phyloP scores from a whole-genome alignment of 2,797 vertebrate genomes.

The Peromyscus eremicus region DNA sequence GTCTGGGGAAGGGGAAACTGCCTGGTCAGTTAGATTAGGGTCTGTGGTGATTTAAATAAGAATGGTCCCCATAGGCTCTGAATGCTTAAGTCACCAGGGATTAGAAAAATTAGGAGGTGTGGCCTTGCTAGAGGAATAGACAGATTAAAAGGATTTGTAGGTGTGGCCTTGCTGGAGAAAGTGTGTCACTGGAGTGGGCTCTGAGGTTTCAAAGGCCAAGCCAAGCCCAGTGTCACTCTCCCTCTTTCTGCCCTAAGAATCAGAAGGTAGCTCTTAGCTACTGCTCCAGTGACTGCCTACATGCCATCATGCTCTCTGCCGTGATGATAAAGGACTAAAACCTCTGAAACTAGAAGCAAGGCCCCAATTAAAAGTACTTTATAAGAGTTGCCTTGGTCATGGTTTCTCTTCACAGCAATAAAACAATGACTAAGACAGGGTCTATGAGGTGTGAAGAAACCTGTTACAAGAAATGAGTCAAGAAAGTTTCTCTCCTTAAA shows the following conservation, averaged over 20 bases:
- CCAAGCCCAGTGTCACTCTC: not conserved
- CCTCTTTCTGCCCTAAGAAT: not conserved
- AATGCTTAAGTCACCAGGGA: not conserved
- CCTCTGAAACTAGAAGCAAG: not conserved
- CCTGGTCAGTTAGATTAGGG: not conserved
- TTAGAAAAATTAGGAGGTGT: not conserved
- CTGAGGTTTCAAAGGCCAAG: not conserved
- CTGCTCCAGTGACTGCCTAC: not conserved
- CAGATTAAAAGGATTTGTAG: not conserved
- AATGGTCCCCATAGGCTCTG: not conserved
- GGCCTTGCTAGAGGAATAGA: not conserved
- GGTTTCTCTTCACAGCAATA: not conserved
- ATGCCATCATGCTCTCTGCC: not conserved
- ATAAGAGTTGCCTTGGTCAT: not conserved
- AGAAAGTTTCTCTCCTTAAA: conserved; percentile 31
- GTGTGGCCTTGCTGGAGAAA: not conserved
- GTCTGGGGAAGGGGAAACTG: not conserved
- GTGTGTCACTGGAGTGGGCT: not conserved
- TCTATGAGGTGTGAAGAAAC: conserved; percentile 1
- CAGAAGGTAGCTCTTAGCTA: not conserved
- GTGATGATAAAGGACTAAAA: not conserved
- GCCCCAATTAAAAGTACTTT: not conserved
- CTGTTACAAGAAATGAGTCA: not conserved
- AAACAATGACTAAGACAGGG: not conserved
- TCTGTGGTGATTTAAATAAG: not conserved